Percentiles rank a stretch among this genome's conserved stretches.
phyloP scores from a whole-genome alignment of 2,888 invertebrate species.

The Habroteleia sp. region DNA sequence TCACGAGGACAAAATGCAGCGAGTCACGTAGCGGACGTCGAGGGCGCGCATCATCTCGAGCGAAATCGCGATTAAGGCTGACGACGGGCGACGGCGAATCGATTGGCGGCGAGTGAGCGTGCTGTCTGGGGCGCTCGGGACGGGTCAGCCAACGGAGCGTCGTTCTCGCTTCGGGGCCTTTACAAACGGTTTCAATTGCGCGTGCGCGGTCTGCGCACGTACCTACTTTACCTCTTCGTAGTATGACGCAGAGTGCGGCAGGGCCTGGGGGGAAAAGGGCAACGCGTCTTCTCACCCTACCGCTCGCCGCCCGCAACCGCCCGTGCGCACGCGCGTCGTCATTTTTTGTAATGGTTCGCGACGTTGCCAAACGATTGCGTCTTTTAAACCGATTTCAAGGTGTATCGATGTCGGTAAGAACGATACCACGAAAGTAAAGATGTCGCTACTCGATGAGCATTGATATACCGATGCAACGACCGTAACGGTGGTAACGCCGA shows the following conservation, averaged over 20 bases:
- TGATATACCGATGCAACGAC: no score
- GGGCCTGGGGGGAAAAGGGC: background rate
- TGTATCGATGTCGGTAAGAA: no score
- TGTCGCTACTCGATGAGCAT: no score
- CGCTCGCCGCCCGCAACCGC: background rate
- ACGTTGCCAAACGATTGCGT: background rate
- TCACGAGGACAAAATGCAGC: slow-evolving; percentile 18
- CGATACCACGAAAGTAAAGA: no score
- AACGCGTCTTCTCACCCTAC: background rate
- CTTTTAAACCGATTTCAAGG: no score
- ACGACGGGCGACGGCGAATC: slow-evolving; percentile 22
- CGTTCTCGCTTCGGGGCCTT: slow-evolving; percentile 15
- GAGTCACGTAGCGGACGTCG: slow-evolving; percentile 4
- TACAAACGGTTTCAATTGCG: slow-evolving; percentile 16
- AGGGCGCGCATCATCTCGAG: slow-evolving; percentile 22
- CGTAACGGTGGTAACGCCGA: no score
- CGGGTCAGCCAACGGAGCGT: slow-evolving; percentile 31
- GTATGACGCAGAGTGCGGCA: background rate
- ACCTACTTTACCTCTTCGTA: background rate
- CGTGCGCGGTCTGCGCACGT: slow-evolving; percentile 31
- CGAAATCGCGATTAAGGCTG: slow-evolving; percentile 2
- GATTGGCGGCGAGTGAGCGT: slow-evolving; percentile 33
- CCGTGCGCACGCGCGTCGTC: background rate
- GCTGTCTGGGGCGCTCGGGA: slow-evolving; percentile 36
- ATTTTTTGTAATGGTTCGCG: background rate